These are phyloP conservation scores for Psilopogon haemacephalus DNA, from an alignment of 2,113 vertebrate species.

Conservation along the genomic window DNA sequence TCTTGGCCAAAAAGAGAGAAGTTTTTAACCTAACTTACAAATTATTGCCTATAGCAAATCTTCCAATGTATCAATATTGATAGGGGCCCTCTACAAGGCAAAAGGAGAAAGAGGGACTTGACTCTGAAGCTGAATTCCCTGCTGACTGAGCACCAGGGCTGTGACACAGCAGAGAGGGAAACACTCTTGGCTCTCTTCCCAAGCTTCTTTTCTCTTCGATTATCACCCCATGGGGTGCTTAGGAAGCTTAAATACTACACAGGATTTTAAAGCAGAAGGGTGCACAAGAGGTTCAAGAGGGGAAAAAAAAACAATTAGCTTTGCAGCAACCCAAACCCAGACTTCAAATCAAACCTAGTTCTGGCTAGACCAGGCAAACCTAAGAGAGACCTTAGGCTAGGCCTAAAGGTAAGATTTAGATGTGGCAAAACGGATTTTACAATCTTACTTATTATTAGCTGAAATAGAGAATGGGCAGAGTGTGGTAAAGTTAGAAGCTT, in stretches of 20 bases:
- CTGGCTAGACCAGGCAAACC: background rate
- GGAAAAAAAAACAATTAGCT: background rate
- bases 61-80: background rate
- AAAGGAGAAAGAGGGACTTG: conserved; percentile 6
- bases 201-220: conserved; percentile 60
- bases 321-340: background rate
- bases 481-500: background rate
- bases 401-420: background rate
- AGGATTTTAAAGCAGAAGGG: conserved; percentile 39
- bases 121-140: conserved; percentile 7
- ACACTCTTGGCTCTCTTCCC: conserved; percentile 42
- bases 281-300: background rate
- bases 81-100: background rate
- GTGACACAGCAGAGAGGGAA: conserved; percentile 29
- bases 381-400: no score
- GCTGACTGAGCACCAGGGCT: background rate
- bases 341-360: background rate
- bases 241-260: conserved; percentile 16
- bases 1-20: conserved; percentile 13
- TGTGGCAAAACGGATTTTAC: background rate
- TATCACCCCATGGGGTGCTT: conserved; percentile 30
- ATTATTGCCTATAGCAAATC: background rate
- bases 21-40: background rate
- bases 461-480: background rate
- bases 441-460: background rate